Evolutionary conservation across 1,140 invertebrate species (phyloP), one percentile per base, ranked within the genome.

Genomic region (Solenopsis invicta): DNA sequence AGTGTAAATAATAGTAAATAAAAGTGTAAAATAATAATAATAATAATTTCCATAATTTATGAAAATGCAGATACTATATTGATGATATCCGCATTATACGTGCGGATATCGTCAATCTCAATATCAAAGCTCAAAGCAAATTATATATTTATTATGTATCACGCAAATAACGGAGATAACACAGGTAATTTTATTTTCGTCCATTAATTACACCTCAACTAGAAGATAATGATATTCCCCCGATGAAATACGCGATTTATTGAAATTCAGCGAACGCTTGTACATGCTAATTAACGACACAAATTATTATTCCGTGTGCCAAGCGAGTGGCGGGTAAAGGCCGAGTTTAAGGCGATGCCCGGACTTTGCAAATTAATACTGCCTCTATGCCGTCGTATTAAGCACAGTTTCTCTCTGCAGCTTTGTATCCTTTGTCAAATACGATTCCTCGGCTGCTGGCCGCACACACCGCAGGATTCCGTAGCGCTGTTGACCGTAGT

Each of bases 361-460:
- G 74, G 59, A 86, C 82, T 66, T 89, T 61, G 86, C 80, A 92
- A 92, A 93, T 93, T 92, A 92, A 93, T 92, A 91, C 85, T 66
- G 87, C 18, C 75, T 52, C 37, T 69, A 61, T 59, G 24, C 82
- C 64, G 56, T 88, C 85, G 77, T 69, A 41, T 69, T 66, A 59
- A 72, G 66, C 77, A 29, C 29, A 74, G 67, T 48, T 52, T 74
- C 52, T 64, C 56, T 74, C 52, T 64, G 13, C 86, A 80, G 85
- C 72, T 67, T 62, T 81, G 84, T 88, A 88, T 89, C 89, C 92
- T 93, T 82, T 92, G 91, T 93, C 91, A 93, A 29, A 93, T 92
- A 93, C 64, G 82, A 85, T 67, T 86, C 56, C 82, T n/a, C 45
- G 56, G 59, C 64, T 56, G 37, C 77, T 52, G 59, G 67, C 16